Conservation (phyloP, 23 tunicate genomes). For the Phallusia fumigata region DNA sequence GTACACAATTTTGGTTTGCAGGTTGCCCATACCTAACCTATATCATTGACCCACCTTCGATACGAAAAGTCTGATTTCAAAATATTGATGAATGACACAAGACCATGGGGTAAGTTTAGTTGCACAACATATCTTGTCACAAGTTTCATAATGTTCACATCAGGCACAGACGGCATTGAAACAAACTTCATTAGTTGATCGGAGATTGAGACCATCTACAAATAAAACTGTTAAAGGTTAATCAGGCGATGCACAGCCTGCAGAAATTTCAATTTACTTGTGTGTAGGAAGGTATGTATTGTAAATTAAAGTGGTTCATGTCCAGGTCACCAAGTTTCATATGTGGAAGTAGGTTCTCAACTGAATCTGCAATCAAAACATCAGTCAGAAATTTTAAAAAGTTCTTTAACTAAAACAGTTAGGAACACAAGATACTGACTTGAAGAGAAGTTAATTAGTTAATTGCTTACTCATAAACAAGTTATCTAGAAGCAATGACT, state of each 20-base stretch:
- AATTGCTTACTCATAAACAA: too few relatives aligned
- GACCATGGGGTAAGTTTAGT: constrained; percentile 39
- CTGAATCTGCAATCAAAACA: constrained; percentile 1
- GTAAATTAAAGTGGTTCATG: neutral
- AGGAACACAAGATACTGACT: too few relatives aligned
- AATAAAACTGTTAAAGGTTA: neutral
- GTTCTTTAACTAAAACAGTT: too few relatives aligned
- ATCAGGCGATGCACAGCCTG: neutral
- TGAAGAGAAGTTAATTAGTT: too few relatives aligned
- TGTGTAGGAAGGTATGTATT: constrained; percentile 12
- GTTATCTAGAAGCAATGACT: too few relatives aligned
- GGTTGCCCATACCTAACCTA: too few relatives aligned
- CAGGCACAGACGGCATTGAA: constrained; percentile 39
- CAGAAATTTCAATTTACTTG: neutral
- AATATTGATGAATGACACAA: constrained; percentile 3
- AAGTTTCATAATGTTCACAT: constrained; percentile 24
- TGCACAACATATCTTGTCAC: constrained; percentile 40
- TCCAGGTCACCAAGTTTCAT: constrained; percentile 22
- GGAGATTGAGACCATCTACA: constrained; percentile 11
- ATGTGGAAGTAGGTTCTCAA: constrained; percentile 8
- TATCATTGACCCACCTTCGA: neutral
- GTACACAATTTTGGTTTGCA: too few relatives aligned
- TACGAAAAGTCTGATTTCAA: neutral
- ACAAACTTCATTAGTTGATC: neutral
- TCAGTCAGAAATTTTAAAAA: too few relatives aligned